Conservation (phyloP, 2,888 invertebrate species). For the Hyposoter didymator region DNA sequence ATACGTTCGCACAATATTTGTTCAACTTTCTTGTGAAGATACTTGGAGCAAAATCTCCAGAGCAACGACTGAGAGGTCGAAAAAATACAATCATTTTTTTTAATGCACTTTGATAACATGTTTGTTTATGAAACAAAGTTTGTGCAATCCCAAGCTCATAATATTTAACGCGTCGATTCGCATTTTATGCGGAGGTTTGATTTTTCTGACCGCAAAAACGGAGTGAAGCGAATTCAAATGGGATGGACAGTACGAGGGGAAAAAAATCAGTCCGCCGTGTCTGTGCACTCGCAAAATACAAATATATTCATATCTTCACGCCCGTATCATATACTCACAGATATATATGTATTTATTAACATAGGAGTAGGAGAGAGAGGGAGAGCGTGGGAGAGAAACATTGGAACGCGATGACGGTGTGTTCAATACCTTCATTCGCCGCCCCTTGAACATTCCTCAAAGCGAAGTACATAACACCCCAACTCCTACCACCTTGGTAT, state of each 20-base stretch:
- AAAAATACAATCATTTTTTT: too few relatives aligned
- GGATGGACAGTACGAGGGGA: conserved; percentile 17
- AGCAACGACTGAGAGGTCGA: too few relatives aligned
- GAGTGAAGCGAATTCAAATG: conserved; percentile 2
- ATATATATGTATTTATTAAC: neutral
- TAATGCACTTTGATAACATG: too few relatives aligned
- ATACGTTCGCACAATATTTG: too few relatives aligned
- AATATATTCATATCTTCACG: neutral
- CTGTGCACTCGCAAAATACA: conserved; percentile 17
- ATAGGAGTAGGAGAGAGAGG: conserved; percentile 9
- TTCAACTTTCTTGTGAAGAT: too few relatives aligned
- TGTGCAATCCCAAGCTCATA: neutral
- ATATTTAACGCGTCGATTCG: conserved; percentile 5
- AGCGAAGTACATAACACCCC: conserved; percentile 29
- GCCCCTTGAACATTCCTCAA: conserved; percentile 33
- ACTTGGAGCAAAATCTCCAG: too few relatives aligned
- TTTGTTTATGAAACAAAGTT: neutral
- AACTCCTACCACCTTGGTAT: conserved; percentile 27
- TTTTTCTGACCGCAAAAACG: conserved; percentile 35
- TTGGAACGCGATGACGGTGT: conserved; percentile 39
- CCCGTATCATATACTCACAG: neutral
- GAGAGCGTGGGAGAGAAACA: neutral
- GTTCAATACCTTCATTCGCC: conserved; percentile 35
- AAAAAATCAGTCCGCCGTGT: conserved; percentile 28
- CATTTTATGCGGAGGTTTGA: conserved; percentile 40